A percentile compares a stretch with the other conserved stretches of the same genome.
These are phyloP conservation scores for Malacoctenus gilli DNA, from an alignment of 2,797 vertebrate genomes.

Conservation along the genomic window DNA sequence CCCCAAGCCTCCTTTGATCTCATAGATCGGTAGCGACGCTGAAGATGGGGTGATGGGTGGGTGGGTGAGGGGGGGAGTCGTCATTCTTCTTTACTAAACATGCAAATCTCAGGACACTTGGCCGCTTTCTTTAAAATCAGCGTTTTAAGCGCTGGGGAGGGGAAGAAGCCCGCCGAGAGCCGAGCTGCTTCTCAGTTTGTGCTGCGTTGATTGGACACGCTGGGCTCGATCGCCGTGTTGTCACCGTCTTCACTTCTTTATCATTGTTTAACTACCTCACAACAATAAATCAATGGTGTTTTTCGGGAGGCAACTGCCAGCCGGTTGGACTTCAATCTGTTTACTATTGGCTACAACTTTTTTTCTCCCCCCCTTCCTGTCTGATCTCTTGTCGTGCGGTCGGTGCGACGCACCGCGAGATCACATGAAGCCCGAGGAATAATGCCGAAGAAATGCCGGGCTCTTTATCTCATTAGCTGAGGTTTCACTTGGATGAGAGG, in stretches of 20 bases:
- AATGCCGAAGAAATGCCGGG: constrained; percentile 57
- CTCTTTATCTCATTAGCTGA: constrained; percentile 68
- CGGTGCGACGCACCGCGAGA: constrained; percentile 56
- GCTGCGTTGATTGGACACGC: constrained; percentile 41
- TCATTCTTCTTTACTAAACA: constrained; percentile 61
- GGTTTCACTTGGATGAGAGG: constrained; percentile 40
- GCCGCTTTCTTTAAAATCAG: constrained; percentile 24
- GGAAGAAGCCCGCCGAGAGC: constrained; percentile 2
- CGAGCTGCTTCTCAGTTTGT: constrained; percentile 29
- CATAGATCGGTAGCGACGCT: constrained; percentile 14
- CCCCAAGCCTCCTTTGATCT: constrained; percentile 66
- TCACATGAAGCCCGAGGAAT: constrained; percentile 50
- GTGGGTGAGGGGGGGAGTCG: constrained; percentile 19
- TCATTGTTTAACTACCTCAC: constrained; percentile 50
- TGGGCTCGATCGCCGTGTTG: constrained; percentile 35
- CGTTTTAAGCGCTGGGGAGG: constrained; percentile 4
- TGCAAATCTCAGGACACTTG: constrained; percentile 60
- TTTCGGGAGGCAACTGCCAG: constrained; percentile 20
- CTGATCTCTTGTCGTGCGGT: constrained; percentile 47
- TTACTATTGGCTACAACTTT: constrained; percentile 9
- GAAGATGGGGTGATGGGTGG: constrained; percentile 4
- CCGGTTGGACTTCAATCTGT: constrained; percentile 43
- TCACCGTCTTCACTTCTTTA: constrained; percentile 46
- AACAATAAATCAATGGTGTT: constrained; percentile 54
- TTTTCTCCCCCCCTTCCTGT: constrained; percentile 36